Evolutionary conservation across 2,797 vertebrate species (phyloP).

Genomic region (Peromyscus nudipes): DNA sequence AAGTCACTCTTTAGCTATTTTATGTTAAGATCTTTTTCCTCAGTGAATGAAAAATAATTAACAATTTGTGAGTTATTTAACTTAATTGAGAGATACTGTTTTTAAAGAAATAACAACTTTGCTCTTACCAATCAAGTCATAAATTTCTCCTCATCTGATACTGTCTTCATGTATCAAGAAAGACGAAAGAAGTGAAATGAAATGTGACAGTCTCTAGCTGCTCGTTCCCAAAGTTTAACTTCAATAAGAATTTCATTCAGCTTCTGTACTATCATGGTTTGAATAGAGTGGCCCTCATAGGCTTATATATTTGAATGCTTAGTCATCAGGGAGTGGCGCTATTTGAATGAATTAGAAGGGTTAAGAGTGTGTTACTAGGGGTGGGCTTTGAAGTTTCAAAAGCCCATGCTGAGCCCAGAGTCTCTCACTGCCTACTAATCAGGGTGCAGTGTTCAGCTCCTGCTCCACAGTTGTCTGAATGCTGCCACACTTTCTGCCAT

Average conservation of each 20-base stretch:
- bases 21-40: conserved; percentile 73
- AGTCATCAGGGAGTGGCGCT: no score
- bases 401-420: neutral
- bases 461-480: neutral
- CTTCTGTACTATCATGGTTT: conserved; percentile 52
- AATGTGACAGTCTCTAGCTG: conserved; percentile 37
- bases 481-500: no score
- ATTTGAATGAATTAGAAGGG: neutral
- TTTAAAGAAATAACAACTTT: neutral
- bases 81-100: neutral
- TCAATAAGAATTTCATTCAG: conserved; percentile 42
- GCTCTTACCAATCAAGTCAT: conserved; percentile 18
- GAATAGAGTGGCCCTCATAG: neutral
- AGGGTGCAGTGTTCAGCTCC: neutral
- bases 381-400: neutral
- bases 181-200: conserved; percentile 49
- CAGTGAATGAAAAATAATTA: conserved; percentile 58
- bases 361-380: neutral
- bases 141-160: conserved; percentile 51
- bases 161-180: conserved; percentile 10
- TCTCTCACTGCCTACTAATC: no score
- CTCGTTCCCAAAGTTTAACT: conserved; percentile 58
- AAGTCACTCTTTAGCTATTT: conserved; percentile 66
- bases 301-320: neutral
- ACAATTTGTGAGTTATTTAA: conserved; percentile 76